Base-by-base conservation (phyloP, 2,888 invertebrate species). In the Meganola albula region DNA sequence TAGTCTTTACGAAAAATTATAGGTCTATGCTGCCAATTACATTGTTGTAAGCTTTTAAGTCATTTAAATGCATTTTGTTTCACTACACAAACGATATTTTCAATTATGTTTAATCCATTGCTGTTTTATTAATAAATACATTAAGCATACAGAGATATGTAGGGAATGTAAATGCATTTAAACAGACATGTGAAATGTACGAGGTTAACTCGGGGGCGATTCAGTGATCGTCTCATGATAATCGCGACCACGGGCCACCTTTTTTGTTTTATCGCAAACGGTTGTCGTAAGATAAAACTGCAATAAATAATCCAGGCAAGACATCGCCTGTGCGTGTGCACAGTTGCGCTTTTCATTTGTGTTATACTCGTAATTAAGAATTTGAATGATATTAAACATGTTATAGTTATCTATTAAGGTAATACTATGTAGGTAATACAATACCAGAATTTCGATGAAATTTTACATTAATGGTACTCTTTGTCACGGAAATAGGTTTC, bases 221-320 rank as follows among this genome's bases (percentile, higher is more conserved):
- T 67, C 75, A 71, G 67, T 72, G 80, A 79, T 79, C 70, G 73
- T 67, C 64, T 65, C 61, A 68, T 69, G 82, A 80, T 83, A 82
- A 82, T 79, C 80, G 73, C 76, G 77, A 82, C 78, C 78, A 73
- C 70, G 70, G 73, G 63, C 55, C 57, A 82, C 78, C 74, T 74
- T 77, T 82, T 80, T 80, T 82, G 78, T 82, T 82, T 82, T 78
- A 82, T 80, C 78, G 65, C 71, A 61, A 67, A 72, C 72, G 71
- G 74, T 74, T 74, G 70, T 67, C 49, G 63, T 66, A 63, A 79
- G 78, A 83, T 82, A 82, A 83, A 82, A 66, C 61, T 58, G 77
- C 63, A 82, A 80, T 84, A 83, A 84, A 83, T 83, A 80, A 80
- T 78, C 65, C 55, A 35, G 63, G 55, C 59, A 66, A 66, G 79